Base-by-base conservation (phyloP, 2,888 invertebrate species). In the Acronicta alni region DNA sequence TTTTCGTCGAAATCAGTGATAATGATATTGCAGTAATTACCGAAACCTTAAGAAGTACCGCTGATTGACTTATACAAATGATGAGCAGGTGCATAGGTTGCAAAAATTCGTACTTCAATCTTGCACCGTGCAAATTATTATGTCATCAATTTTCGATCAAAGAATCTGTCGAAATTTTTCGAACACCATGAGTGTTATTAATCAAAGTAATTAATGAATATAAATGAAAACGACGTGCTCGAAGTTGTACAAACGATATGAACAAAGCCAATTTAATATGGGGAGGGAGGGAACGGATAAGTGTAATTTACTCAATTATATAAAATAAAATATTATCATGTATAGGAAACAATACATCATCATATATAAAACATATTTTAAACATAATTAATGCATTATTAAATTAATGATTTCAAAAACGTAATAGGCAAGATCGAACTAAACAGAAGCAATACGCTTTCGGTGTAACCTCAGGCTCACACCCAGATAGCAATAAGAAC, bases 91-190 rank as follows among this genome's bases (percentile, higher is more conserved):
- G 81, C 85, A 84, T 80, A 85, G 84, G 85, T 86, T 83, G 81
- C 79, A 73, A 76, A 79, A 80, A 79, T 77, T 79, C 72, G 67
- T 67, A 57, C 67, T 75, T 72, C 75, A 77, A 79, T 81, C 71
- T 75, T 67, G 65, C 67, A 75, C 75, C 75, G 59, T 78, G 79
- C 84, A 88, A n/a, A 89, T 90, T 89, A 89, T 86, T 82, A 80
- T 53, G 54, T 78, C 85, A 89, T 90, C 85, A 89, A 86, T 87
- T 85, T 84, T 85, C 85, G 80, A 87, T 86, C 84, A 83, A 80
- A 83, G 67, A 72, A 77, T 70, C 67, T 72, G 79, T 77, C 77
- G 74, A 80, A 79, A 77, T 71, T 56, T 67, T 70, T 72, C 58
- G 55, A 65, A 57, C 57, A 60, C 65, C 59, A n/a, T 56, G 41